These are phyloP conservation scores for Bostrychus sinensis DNA, from an alignment of 2,113 vertebrate genomes.

Conservation along the genomic window DNA sequence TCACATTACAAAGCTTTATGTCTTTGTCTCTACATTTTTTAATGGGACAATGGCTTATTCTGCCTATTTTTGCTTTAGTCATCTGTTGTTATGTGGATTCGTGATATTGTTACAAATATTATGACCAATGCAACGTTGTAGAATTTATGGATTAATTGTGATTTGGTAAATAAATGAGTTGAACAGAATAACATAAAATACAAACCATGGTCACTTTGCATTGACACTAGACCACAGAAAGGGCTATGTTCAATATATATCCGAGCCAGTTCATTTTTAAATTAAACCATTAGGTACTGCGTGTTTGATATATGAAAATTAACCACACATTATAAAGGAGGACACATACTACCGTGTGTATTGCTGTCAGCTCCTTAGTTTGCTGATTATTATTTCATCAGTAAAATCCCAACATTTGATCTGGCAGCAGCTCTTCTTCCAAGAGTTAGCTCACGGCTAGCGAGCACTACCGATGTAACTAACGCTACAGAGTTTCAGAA, in stretches of 20 bases:
- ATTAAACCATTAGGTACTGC: too few relatives aligned
- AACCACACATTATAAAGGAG: not conserved
- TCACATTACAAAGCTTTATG: not conserved
- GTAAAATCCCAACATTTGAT: not conserved
- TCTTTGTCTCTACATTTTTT: too few relatives aligned
- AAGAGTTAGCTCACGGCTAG: not conserved
- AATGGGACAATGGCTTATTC: not conserved
- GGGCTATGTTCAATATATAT: too few relatives aligned
- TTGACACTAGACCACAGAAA: too few relatives aligned
- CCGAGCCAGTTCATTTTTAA: too few relatives aligned
- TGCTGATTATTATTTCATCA: not conserved
- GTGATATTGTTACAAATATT: too few relatives aligned
- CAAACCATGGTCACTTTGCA: too few relatives aligned
- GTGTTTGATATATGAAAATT: too few relatives aligned
- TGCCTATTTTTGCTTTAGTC: not conserved
- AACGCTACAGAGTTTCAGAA: not conserved
- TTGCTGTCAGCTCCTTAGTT: not conserved
- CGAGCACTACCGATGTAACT: conserved; percentile 19
- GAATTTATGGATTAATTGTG: too few relatives aligned
- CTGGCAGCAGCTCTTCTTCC: not conserved
- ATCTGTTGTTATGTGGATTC: not conserved
- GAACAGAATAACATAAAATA: too few relatives aligned
- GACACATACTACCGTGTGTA: conserved; percentile 3
- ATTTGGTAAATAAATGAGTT: too few relatives aligned
- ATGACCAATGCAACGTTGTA: too few relatives aligned